phyloP scores from a whole-genome alignment of 1,140 invertebrate genomes.

The Gonioctena quinquepunctata region DNA sequence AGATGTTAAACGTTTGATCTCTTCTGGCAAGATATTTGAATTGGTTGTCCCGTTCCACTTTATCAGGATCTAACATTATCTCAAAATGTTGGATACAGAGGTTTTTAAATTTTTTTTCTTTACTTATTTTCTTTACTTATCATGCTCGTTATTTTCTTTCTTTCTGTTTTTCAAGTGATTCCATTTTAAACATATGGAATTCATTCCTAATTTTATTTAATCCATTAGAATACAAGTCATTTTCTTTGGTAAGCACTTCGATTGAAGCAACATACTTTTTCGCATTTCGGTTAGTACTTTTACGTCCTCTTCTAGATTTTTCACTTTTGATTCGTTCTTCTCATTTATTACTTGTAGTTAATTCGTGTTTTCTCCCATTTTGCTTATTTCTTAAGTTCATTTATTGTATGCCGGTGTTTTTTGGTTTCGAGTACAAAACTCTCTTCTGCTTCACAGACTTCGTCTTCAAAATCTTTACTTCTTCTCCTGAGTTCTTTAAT shows the following conservation, averaged over 20 bases:
- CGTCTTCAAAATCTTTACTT: conserved; percentile 6
- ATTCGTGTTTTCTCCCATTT: neutral
- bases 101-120: no score
- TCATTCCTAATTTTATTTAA: neutral
- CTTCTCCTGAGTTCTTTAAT: conserved; percentile 4
- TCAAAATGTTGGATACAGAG: no score
- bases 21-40: no score
- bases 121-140: no score
- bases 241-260: neutral
- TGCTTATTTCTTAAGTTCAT: conserved; percentile 1
- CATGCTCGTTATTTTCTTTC: no score
- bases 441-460: conserved; percentile 4
- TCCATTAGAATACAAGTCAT: neutral
- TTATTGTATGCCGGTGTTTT: neutral
- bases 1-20: no score
- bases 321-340: conserved; percentile 6
- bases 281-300: conserved; percentile 8
- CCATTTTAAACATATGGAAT: conserved; percentile 1
- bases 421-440: neutral
- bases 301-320: neutral
- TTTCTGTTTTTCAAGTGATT: conserved; percentile 1
- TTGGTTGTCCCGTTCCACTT: no score
- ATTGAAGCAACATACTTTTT: conserved; percentile 3
- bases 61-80: no score
- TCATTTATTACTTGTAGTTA: conserved; percentile 2